Evolutionary conservation across 2,888 invertebrate genomes (phyloP), one percentile per base, ranked within the genome.

Genomic region (Hydropsyche betteni): DNA sequence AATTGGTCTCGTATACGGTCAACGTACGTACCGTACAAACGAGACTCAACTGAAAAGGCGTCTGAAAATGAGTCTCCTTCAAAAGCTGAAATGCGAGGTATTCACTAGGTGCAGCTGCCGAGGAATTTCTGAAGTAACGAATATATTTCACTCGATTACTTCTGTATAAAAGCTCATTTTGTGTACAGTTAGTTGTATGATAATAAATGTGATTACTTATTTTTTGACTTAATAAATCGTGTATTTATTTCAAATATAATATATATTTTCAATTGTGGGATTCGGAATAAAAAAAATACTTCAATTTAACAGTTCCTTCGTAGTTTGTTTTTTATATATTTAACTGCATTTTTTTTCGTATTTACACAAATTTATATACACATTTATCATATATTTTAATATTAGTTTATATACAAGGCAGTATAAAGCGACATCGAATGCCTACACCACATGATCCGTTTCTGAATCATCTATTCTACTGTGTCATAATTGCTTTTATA

Each of bases 361-460:
- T 76, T 12, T 74, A 76, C 76, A 76, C 44, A 55, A 71, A 71
- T 74, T 73, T 75, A 73, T 77, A 34, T 77, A 77, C 75, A 77
- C 44, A n/a, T 58, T 34, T 33, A 33, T 33, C 4, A 34, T 10
- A 64, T 64, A 44, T 34, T 10, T 55, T 55, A 55, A 14, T 10
- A 55, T 55, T 64, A 64, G n/a, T 34, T 52, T 77, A 77, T 77
- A n/a, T 77, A 77, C 77, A 77, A 73, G 74, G 77, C 75, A 55
- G 73, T 77, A 70, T 55, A 77, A 77, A 77, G 77, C 75, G 75
- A 77, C 64, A 64, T 64, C 64, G 64, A 64, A 64, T 64, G 64
- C 64, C 64, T 64, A 64, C 64, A 36, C 36, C 36, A 58, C 58
- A 8, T 58, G 58, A 58, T 58, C 24, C 58, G 8, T n/a, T 36